phyloP scores from a whole-genome alignment of 64 coral and sea anemone species.

The Porites australiensis region DNA sequence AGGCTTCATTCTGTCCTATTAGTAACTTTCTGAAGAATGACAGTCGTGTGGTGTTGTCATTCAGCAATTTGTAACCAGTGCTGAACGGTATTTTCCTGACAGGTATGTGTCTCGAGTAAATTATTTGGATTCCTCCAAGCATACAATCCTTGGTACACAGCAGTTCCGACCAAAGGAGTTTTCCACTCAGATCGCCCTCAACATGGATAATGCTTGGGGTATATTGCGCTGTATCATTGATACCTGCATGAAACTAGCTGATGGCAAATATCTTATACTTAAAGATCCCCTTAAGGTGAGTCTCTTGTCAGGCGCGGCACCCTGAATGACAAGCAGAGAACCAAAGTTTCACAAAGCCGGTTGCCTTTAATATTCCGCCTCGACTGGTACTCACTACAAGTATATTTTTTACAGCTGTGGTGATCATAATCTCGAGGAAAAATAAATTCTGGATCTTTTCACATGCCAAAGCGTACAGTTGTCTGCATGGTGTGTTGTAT shows the following conservation, averaged over 20 bases:
- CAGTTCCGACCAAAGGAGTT: conserved; percentile 96
- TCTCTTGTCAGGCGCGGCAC: too few relatives aligned
- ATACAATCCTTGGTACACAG: conserved; percentile 90
- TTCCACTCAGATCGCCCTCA: conserved; percentile 91
- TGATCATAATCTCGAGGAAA: conserved; percentile 16
- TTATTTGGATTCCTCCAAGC: conserved; percentile 93
- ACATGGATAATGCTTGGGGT: conserved; percentile 98
- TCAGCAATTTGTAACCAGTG: too few relatives aligned
- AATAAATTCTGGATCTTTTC: conserved; percentile 30
- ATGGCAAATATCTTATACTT: conserved; percentile 95
- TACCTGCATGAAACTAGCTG: conserved; percentile 92
- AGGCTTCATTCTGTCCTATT: too few relatives aligned
- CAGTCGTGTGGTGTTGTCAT: too few relatives aligned
- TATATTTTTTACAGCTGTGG: not conserved
- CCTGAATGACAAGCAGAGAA: too few relatives aligned
- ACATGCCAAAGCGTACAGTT: too few relatives aligned
- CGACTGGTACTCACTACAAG: not conserved
- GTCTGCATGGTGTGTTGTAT: not conserved
- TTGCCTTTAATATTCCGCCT: not conserved
- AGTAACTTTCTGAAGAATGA: too few relatives aligned
- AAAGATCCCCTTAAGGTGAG: conserved; percentile 96
- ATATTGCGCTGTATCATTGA: conserved; percentile 96
- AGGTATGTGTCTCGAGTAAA: conserved; percentile 97
- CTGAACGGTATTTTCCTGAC: not conserved
- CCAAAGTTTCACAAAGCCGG: too few relatives aligned